Evolutionary conservation across 2,113 vertebrate genomes (phyloP).

Genomic region (Coracopsis vasa): DNA sequence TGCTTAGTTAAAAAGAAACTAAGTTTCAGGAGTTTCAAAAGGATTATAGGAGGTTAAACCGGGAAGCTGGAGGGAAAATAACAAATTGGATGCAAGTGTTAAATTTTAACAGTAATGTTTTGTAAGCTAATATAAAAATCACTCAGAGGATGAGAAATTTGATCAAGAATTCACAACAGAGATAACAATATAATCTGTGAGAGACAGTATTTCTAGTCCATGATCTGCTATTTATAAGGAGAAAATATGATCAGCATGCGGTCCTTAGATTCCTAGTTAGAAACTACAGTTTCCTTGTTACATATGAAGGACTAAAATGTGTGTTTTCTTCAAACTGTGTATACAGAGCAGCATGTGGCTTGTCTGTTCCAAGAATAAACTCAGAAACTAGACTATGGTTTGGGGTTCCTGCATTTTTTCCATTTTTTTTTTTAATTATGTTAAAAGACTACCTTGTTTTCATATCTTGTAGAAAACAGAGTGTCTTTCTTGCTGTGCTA

Average conservation of each 20-base stretch:
- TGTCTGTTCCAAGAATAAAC: not conserved
- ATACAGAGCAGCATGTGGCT: not conserved
- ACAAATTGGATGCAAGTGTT: not conserved
- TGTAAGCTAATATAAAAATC: not conserved
- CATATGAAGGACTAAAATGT: not conserved
- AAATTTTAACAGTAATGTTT: not conserved
- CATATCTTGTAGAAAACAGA: not conserved
- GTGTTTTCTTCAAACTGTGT: not conserved
- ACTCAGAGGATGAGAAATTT: not conserved
- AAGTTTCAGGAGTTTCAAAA: not conserved
- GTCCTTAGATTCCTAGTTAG: not conserved
- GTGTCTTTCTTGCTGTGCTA: not conserved
- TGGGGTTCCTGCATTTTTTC: not conserved
- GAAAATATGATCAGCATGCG: not conserved
- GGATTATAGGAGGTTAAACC: not conserved
- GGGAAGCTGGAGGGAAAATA: not conserved
- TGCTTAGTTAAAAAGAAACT: not conserved
- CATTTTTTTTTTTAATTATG: not conserved
- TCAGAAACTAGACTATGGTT: not conserved
- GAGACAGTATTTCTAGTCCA: not conserved
- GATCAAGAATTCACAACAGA: not conserved
- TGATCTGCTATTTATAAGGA: not conserved
- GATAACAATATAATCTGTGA: not conserved
- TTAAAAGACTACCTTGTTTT: not conserved
- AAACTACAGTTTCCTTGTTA: not conserved